Evolutionary conservation across 2,888 invertebrate genomes (phyloP), one percentile per base, ranked within the genome.

Genomic region (Watsonalla binaria): DNA sequence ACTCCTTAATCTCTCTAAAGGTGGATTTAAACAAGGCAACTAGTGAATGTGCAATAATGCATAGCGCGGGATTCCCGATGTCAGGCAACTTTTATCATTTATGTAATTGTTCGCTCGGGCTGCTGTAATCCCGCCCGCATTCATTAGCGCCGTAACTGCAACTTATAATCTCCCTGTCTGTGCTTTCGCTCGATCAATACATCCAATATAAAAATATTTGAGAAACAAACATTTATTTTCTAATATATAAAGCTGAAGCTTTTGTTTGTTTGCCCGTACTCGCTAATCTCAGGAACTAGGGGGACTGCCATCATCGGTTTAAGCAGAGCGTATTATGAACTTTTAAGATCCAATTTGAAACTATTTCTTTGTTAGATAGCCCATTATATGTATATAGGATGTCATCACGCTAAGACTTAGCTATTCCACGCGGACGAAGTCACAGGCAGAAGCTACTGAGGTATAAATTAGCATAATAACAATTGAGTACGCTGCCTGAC

Each of bases 41-140:
- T 9, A 24, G 51, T 11, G 45, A 54, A 60, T 62, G 63, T 61
- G 55, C 58, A 57, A 68, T 69, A 73, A 72, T 67, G 70, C 73
- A 77, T 76, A 62, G 70, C 58, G 58, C 63, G 64, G 80, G 80
- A 80, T 83, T 80, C 68, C 68, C 68, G 64, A 65, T 77, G 78
- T 78, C 78, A 74, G 64, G 48, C 63, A 77, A 82, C 78, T 82
- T 84, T 80, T 79, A 75, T 78, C 78, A 82, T 84, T 80, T 79
- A 75, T 78, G 68, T 75, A 78, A 82, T 78, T 79, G 76, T 72
- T 66, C 70, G 62, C 61, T 59, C 66, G 64, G 66, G 57, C 62
- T 52, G 53, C 59, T 51, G 61, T 81, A 84, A 84, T 82, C 82
- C 81, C 63, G 57, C 67, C 74, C 74, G 75, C 76, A 79, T 81